Base-by-base conservation (phyloP, 2,888 invertebrate species). In the Nipponacmea schrenckii region DNA sequence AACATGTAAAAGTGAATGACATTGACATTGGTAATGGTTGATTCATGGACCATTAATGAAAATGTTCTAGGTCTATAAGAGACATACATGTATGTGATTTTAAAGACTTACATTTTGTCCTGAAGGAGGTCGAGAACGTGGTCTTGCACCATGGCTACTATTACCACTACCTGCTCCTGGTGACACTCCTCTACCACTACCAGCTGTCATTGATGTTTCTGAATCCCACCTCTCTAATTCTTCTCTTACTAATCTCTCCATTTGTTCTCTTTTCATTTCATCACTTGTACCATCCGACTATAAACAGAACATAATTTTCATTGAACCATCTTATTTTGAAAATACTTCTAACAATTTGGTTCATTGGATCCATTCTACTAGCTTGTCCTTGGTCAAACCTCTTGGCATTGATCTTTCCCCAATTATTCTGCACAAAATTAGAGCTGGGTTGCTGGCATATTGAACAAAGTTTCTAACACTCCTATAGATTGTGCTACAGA, bases 221-320 rank as follows among this genome's bases (percentile, higher is more conserved):
- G 86, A 86, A 80, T 89, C 89, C 86, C 86, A 88, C 68, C 86
- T 77, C 75, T 89, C 88, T 72, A 90, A 79, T 75, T 90, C 90
- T 75, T 90, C 89, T 72, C 88, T 74, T 15, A 90, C 89, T 73
- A 89, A 78, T 74, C 83, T 82, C 79, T 90, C 90, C 88, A 90
- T 88, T 74, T 89, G 88, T 76, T 88, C 88, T 67, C 89, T 78
- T 80, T 89, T 89, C 71, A 84, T 82, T 75, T 87, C 88, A 73
- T 89, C 89, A 70, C 86, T 84, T 67, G 82, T 84, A 12, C 84
- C 86, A 74, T 86, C 87, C 66, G 85, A 83, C 87, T 88, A 79
- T 65, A 80, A 75, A 69, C 31, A 69, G 73, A 39, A 64, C 48
- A 46, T 10, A 15, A 66, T 17, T 7, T 56, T 56, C 20, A 56